Percentiles rank a stretch among this genome's conserved stretches.
phyloP scores from a whole-genome alignment of 2,888 invertebrate genomes.

The Corbicula japonica region DNA sequence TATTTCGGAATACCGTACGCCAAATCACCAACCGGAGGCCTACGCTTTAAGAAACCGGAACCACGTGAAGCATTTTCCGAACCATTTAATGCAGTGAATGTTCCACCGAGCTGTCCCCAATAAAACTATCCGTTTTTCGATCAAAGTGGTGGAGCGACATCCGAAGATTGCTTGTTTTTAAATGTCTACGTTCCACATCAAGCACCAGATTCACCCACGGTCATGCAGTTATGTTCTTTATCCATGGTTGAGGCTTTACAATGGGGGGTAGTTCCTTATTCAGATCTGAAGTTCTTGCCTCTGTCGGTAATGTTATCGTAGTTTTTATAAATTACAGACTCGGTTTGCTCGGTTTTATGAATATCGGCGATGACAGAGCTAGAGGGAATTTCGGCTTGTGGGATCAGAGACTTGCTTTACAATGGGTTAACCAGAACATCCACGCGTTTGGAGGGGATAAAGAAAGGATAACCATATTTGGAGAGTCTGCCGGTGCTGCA shows the following conservation, averaged over 20 bases:
- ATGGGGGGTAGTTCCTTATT: constrained; percentile 91
- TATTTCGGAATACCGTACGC: constrained; percentile 19
- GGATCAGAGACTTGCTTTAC: constrained; percentile 97
- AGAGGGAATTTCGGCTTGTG: constrained; percentile 96
- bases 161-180: constrained; percentile 98
- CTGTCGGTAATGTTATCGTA: constrained; percentile 30
- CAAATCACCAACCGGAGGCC: constrained; percentile 4
- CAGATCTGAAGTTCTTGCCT: background rate
- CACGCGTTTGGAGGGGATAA: constrained; percentile 77
- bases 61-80: background rate
- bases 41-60: constrained; percentile 2
- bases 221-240: constrained; percentile 94
- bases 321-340: too few species aligned
- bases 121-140: background rate
- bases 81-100: background rate
- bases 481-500: constrained; percentile 76
- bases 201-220: constrained; percentile 6
- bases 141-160: background rate
- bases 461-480: constrained; percentile 74
- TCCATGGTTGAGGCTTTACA: constrained; percentile 97
- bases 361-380: constrained; percentile 91
- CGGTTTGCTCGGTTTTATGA: constrained; percentile 98
- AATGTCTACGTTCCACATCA: constrained; percentile 92
- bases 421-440: constrained; percentile 97
- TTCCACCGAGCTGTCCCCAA: constrained; percentile 8